These are phyloP conservation scores for Flabesymbios commensalis DNA, from an alignment of 2,888 invertebrate species.

Conservation along the genomic window DNA sequence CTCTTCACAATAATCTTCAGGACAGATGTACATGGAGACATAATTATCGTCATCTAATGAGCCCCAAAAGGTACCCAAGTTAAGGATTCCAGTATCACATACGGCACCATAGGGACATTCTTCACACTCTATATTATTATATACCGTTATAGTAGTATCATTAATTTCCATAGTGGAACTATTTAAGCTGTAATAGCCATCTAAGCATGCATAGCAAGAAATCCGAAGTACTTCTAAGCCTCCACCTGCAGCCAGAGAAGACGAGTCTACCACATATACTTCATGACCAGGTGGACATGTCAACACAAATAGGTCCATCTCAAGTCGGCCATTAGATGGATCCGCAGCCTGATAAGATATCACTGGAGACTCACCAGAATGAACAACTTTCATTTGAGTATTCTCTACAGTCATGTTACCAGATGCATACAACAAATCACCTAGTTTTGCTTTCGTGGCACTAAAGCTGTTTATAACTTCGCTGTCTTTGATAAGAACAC, in stretches of 20 bases:
- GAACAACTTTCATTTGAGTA: background rate
- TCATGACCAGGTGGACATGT: conserved; percentile 4
- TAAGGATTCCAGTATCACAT: conserved; percentile 11
- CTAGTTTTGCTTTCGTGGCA: background rate
- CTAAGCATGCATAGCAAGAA: conserved; percentile 7
- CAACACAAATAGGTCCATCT: background rate
- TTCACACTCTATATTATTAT: background rate
- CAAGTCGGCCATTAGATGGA: conserved; percentile 1
- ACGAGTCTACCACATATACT: too few relatives aligned
- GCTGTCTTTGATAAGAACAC: background rate
- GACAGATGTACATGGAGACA: conserved; percentile 25
- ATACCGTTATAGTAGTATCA: background rate
- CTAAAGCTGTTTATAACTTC: background rate
- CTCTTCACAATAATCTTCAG: conserved; percentile 24
- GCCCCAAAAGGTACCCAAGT: conserved; percentile 16
- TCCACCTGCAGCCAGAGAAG: conserved; percentile 5
- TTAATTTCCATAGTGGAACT: background rate
- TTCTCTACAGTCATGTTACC: conserved; percentile 6
- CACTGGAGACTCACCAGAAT: background rate
- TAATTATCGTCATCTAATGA: background rate
- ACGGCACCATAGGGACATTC: conserved; percentile 17
- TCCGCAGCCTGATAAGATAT: conserved; percentile 16
- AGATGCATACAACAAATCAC: conserved; percentile 14
- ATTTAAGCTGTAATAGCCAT: conserved; percentile 18
- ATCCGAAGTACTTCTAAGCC: conserved; percentile 15